A percentile compares a stretch with the other conserved stretches of the same genome.
Conservation (phyloP, 2,113 vertebrate genomes). For the Isichthys henryi region DNA sequence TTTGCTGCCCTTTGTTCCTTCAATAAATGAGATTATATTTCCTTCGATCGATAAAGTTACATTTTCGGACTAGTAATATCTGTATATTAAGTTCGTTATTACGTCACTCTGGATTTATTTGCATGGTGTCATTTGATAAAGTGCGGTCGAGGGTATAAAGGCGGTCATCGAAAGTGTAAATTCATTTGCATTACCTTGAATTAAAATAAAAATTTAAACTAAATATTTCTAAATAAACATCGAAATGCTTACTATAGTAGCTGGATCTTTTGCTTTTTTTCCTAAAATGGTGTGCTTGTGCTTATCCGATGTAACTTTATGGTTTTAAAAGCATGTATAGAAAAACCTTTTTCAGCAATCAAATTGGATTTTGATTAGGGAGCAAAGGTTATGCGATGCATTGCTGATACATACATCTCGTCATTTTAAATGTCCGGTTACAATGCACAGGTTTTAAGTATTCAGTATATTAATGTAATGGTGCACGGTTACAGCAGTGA, state of each 20-base stretch:
- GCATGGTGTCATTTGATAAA: not conserved
- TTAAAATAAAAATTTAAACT: not conserved
- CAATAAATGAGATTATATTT: not conserved
- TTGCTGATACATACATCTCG: not conserved
- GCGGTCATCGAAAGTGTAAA: not conserved
- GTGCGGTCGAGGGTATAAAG: not conserved
- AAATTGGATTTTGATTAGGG: not conserved
- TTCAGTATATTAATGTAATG: slow-evolving; percentile 30
- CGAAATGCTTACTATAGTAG: not conserved
- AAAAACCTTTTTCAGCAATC: not conserved
- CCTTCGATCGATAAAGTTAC: not conserved
- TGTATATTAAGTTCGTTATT: not conserved
- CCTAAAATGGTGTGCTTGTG: not conserved
- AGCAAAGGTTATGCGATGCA: not conserved
- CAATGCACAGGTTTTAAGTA: not conserved
- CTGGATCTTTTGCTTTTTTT: not conserved
- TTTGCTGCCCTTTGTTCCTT: not conserved
- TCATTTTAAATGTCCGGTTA: not conserved
- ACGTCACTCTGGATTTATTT: not conserved
- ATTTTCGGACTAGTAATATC: not conserved
- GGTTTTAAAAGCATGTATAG: not conserved
- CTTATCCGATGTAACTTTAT: not conserved
- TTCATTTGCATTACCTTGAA: not conserved
- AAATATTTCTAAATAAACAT: not conserved
- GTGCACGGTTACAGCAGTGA: slow-evolving; percentile 41